Evolutionary conservation across 2,888 invertebrate genomes (phyloP), one percentile per base, ranked within the genome.

Genomic region (Apamea epomidion): DNA sequence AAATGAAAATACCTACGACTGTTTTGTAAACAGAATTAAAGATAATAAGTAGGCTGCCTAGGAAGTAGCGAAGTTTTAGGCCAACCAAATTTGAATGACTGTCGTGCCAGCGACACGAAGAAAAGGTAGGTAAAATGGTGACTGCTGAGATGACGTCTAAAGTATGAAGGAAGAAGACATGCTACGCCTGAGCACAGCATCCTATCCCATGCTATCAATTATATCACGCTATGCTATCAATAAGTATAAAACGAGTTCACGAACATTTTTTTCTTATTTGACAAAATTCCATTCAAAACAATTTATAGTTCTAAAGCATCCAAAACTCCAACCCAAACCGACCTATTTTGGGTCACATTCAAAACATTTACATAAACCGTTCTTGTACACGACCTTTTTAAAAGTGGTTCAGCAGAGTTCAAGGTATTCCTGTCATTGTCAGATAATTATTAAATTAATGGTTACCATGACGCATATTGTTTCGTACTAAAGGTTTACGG

Each of bases 381-480:
- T 64, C 45, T 67, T 68, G 21, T 70, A 32, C 4, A 0, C 73
- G 69, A 83, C 85, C 80, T 77, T 84, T 87, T 87, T 37, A 84
- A 81, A 87, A 87, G 70, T 85, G 73, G 81, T 76, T 78, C 77
- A 81, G 77, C 37, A 48, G 75, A 80, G 81, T 81, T 84, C 69
- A 84, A 83, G 80, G 85, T 70, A 29, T 70, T 82, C 77, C 32
- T 83, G 85, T 84, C 77, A 84, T 84, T 85, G 84, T 77, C 65
- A 76, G 65, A 70, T 79, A 76, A 78, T 86, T 84, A 84, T 76
- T 58, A 81, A 85, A 83, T 80, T 87, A 85, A 85, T 87, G 79
- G 78, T 58, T 73, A 16, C 37, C 2, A 79, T 83, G 85, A 85
- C 79, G 79, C 84, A 85, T 65, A n/a, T 42, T 54, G 65, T 37